A percentile compares a stretch with the other conserved stretches of the same genome.
Evolutionary conservation across 2,113 vertebrate genomes (phyloP).

Genomic region (Zingel zingel): DNA sequence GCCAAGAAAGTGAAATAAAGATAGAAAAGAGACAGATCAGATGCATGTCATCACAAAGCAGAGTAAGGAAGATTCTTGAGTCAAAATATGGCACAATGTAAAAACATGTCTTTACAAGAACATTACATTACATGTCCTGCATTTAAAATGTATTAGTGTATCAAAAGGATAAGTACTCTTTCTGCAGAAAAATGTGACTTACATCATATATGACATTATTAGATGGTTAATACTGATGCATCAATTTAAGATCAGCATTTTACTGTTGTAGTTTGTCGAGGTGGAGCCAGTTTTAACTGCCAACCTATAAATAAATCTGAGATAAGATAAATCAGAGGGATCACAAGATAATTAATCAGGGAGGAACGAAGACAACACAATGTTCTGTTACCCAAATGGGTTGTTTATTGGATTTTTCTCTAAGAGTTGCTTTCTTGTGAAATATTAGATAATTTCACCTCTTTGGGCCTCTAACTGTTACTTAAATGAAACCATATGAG

Average conservation of each 20-base stretch:
- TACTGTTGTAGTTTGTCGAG: background rate
- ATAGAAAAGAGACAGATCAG: background rate
- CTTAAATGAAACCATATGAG: background rate
- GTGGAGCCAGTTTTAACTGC: background rate
- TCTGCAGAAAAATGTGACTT: background rate
- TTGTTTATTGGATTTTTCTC: background rate
- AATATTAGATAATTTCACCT: background rate
- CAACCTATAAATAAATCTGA: background rate
- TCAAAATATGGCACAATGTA: background rate
- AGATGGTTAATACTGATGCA: background rate
- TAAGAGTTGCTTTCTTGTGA: background rate
- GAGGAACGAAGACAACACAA: background rate
- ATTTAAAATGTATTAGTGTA: background rate
- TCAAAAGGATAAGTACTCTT: background rate
- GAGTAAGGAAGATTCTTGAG: no score
- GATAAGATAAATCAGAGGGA: background rate
- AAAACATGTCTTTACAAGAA: background rate
- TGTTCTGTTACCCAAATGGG: no score
- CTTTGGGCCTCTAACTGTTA: background rate
- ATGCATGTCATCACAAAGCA: no score
- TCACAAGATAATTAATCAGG: background rate
- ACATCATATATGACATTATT: background rate
- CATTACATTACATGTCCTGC: background rate
- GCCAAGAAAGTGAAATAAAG: background rate
- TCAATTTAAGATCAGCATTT: background rate